These are phyloP conservation scores for Antrozous pallidus DNA, from an alignment of 2,797 vertebrate species.

Conservation along the genomic window DNA sequence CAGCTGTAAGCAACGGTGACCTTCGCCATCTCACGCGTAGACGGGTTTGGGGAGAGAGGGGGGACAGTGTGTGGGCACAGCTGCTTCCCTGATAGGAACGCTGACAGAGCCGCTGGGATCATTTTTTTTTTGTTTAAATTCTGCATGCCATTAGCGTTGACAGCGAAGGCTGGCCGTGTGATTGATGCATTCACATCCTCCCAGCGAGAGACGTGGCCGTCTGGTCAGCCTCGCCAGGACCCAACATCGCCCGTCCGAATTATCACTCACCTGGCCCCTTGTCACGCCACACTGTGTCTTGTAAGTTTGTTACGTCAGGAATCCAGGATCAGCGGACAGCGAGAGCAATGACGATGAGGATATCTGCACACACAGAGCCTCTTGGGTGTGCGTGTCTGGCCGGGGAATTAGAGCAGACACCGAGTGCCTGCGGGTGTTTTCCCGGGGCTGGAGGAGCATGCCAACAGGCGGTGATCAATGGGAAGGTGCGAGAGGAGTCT, in stretches of 20 bases:
- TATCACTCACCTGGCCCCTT: not conserved
- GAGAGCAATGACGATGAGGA: not conserved
- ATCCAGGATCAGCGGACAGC: conserved; percentile 6
- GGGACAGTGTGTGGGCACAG: not conserved
- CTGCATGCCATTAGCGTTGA: not conserved
- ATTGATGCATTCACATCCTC: not conserved
- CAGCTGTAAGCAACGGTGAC: conserved; percentile 40
- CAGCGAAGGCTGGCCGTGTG: not conserved
- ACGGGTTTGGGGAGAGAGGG: not conserved
- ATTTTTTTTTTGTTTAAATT: not conserved
- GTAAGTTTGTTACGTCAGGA: not conserved
- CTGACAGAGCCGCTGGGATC: not conserved
- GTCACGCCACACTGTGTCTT: not conserved
- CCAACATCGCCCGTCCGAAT: not conserved
- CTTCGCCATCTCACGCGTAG: not conserved
- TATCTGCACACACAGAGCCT: not conserved
- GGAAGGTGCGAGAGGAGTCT: conserved; percentile 13
- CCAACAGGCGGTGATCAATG: conserved; percentile 39
- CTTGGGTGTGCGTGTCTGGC: not conserved
- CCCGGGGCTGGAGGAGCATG: conserved; percentile 20
- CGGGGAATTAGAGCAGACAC: not conserved
- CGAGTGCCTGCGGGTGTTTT: not conserved
- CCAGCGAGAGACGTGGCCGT: not conserved
- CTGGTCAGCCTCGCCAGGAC: not conserved
- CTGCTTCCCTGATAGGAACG: not conserved